Percentiles rank a stretch among this genome's conserved stretches.
These are phyloP conservation scores for Drosophila anomalipes DNA, from an alignment of 2,888 invertebrate genomes.

Conservation along the genomic window DNA sequence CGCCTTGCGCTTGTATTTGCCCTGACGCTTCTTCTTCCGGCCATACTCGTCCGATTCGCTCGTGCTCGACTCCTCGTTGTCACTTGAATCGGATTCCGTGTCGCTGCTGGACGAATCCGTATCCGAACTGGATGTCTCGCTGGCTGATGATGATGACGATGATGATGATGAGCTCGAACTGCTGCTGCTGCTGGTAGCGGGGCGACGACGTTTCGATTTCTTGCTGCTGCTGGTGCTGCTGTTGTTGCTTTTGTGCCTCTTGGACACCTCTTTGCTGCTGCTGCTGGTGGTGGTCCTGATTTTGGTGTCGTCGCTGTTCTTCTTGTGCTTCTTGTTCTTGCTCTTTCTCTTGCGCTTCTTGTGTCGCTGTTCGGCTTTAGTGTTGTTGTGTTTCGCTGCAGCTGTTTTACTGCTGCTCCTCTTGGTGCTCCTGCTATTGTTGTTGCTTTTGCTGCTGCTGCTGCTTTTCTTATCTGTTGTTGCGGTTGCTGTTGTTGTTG, in stretches of 20 bases:
- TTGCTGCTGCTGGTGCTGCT: slow-evolving; percentile 59
- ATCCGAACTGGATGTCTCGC: slow-evolving; percentile 31
- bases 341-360: slow-evolving; percentile 67
- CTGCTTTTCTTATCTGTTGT: slow-evolving; percentile 33
- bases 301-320: slow-evolving; percentile 25
- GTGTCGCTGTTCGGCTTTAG: slow-evolving; percentile 62
- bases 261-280: slow-evolving; percentile 32
- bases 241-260: slow-evolving; percentile 45
- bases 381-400: slow-evolving; percentile 56
- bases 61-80: slow-evolving; percentile 84
- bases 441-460: slow-evolving; percentile 30
- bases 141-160: slow-evolving; percentile 37
- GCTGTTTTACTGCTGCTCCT: slow-evolving; percentile 38
- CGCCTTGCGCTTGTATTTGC: slow-evolving; percentile 83
- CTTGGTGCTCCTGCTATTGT: slow-evolving; percentile 42
- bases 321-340: slow-evolving; percentile 69
- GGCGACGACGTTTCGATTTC: slow-evolving; percentile 70
- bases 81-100: slow-evolving; percentile 82
- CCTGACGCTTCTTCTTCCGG: slow-evolving; percentile 81
- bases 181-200: slow-evolving; percentile 48
- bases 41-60: slow-evolving; percentile 82
- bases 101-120: slow-evolving; percentile 40
- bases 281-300: slow-evolving; percentile 24
- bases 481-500: slow-evolving; percentile 21
- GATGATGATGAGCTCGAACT: slow-evolving; percentile 35